Percentiles rank a stretch among this genome's conserved stretches.
Conservation (phyloP, 2,888 invertebrate genomes). For the Zaprionus lineosus region DNA sequence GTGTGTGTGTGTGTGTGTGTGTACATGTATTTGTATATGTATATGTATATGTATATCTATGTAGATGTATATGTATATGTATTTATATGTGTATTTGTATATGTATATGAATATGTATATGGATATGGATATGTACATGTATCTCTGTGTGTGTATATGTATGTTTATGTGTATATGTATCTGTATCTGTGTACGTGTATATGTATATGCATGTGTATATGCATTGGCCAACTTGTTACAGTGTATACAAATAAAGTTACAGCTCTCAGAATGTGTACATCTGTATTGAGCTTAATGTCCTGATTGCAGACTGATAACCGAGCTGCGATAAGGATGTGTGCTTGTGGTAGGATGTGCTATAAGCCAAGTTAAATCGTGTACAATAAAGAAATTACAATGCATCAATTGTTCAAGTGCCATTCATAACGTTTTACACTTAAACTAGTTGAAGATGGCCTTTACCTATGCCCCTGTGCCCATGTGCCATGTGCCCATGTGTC, state of each 20-base stretch:
- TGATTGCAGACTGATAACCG: slow-evolving; percentile 22
- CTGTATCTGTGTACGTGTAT: background rate
- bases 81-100: background rate
- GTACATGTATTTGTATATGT: background rate
- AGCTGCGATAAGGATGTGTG: slow-evolving; percentile 4
- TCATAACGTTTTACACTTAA: slow-evolving; percentile 11
- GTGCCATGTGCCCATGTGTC: background rate
- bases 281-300: no score
- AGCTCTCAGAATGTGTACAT: slow-evolving; percentile 3
- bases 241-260: slow-evolving; percentile 14
- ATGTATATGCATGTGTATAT: background rate
- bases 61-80: background rate
- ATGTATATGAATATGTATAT: background rate
- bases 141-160: background rate
- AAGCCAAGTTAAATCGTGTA: slow-evolving; percentile 1
- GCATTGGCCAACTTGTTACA: slow-evolving; percentile 26
- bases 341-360: slow-evolving; percentile 9
- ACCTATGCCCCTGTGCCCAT: background rate
- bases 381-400: slow-evolving; percentile 8
- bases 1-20: background rate
- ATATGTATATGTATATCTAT: no score
- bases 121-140: background rate
- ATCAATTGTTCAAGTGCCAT: slow-evolving; percentile 33
- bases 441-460: slow-evolving; percentile 5
- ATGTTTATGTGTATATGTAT: background rate